Conservation (phyloP, 2,888 invertebrate genomes). For the Sepioteuthis lessoniana region DNA sequence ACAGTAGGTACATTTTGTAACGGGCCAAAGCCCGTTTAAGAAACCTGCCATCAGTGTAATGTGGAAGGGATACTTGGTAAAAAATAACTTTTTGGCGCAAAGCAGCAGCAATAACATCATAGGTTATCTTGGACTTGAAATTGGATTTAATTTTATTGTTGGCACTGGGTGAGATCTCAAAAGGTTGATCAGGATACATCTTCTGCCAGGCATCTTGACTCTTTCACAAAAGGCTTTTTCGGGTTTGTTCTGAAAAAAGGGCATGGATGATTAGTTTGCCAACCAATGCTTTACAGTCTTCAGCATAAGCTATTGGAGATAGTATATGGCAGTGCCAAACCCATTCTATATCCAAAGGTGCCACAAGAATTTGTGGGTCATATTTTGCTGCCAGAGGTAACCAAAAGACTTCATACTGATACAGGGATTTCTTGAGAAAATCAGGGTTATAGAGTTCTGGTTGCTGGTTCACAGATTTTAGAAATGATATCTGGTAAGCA, state of each 20-base stretch:
- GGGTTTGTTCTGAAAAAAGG: conserved; percentile 55
- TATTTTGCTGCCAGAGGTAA: conserved; percentile 75
- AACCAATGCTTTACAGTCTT: conserved; percentile 67
- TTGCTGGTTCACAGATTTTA: conserved; percentile 63
- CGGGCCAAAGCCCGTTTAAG: conserved; percentile 74
- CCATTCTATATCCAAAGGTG: conserved; percentile 77
- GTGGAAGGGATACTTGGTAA: conserved; percentile 77
- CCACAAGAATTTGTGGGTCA: conserved; percentile 70
- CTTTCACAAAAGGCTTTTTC: conserved; percentile 65
- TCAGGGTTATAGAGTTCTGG: conserved; percentile 67
- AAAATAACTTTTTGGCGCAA: conserved; percentile 76
- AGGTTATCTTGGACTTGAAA: conserved; percentile 64
- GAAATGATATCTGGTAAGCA: conserved; percentile 63
- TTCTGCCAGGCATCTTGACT: conserved; percentile 66
- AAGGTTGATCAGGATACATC: conserved; percentile 68
- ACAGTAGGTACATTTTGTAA: conserved; percentile 75
- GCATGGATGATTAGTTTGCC: conserved; percentile 75
- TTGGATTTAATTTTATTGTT: conserved; percentile 39
- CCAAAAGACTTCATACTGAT: conserved; percentile 76
- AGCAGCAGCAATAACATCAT: conserved; percentile 75
- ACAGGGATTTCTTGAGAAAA: conserved; percentile 74
- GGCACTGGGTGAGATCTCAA: conserved; percentile 60
- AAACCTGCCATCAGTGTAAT: conserved; percentile 75
- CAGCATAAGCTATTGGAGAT: conserved; percentile 69
- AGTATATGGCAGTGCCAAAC: conserved; percentile 76